These are phyloP conservation scores for Marcusenius ussheri DNA, from an alignment of 2,113 vertebrate species.

Conservation along the genomic window DNA sequence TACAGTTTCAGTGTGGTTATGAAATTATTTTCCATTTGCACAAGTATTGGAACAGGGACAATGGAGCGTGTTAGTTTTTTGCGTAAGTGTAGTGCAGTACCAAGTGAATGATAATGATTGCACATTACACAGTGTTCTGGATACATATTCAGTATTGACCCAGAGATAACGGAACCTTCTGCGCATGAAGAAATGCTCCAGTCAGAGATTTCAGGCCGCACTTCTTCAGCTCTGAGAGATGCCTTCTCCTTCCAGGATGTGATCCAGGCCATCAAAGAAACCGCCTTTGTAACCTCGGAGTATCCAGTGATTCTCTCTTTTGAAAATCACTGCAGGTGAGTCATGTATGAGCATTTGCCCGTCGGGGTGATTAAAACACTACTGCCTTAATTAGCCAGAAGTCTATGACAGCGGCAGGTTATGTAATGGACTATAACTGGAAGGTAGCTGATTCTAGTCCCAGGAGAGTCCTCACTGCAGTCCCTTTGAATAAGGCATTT, in stretches of 20 bases:
- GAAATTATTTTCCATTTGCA: neutral
- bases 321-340: slow-evolving; percentile 98
- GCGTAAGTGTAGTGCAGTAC: neutral
- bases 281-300: slow-evolving; percentile 89
- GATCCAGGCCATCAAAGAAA: slow-evolving; percentile 95
- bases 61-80: neutral
- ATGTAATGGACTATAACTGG: neutral
- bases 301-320: slow-evolving; percentile 96
- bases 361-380: neutral
- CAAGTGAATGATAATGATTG: neutral
- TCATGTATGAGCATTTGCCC: neutral
- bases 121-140: neutral
- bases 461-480: neutral
- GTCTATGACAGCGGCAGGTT: neutral
- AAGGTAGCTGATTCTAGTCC: neutral
- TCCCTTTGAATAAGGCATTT: neutral
- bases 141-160: neutral
- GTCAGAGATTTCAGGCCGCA: neutral
- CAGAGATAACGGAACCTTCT: neutral
- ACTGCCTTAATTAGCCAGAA: neutral
- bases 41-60: neutral
- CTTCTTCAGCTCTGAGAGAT: neutral
- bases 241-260: slow-evolving; percentile 70
- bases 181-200: neutral
- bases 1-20: neutral